Evolutionary conservation across 2,888 invertebrate species (phyloP), one percentile per base, ranked within the genome.

Genomic region (Cancer borealis): DNA sequence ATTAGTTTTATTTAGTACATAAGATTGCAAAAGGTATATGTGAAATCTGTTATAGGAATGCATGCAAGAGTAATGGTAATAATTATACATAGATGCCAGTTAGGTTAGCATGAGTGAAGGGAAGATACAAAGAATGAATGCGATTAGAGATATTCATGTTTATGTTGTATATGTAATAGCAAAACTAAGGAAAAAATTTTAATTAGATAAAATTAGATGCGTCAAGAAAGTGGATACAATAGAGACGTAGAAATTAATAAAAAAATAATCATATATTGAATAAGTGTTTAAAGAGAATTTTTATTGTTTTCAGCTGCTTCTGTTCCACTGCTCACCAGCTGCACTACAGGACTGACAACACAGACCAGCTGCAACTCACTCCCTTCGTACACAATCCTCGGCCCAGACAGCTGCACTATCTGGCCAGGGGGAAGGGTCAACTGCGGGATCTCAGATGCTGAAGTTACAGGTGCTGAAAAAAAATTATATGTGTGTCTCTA

Each of bases 401-500:
- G 94, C 12, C 95, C 95, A 2, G 49, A 26, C 54, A 95, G 49
- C 91, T 95, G 93, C n/a, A 95, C 94, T 49, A 95, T 84, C 6
- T 89, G 49, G 54, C 93, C 93, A 0, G 91, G 54, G 21, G 92
- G 60, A 21, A 95, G 88, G 60, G 93, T 87, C 6, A 92, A 92
- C 39, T 84, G 26, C 39, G 54, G 84, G n/a, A 60, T 30, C 73
- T 39, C 66, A 87, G 6, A n/a, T n/a, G 47, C 66, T 45, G 88
- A 73, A 26, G 73, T 30, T 2, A 39, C 73, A 26, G 73, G 21
- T n/a, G 26, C 10, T 8, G 73, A 26, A 14, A 12, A 92, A 39
- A 39, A 39, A 39, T 1, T 1, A 26, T n/a, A 5, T 73, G n/a
- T 73, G 10, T 26, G 26, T 26, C 4, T 26, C 3, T n/a, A 73